phyloP scores from a whole-genome alignment of 37 sponge, comb jelly and placozoan species.

The Theonella swinhoei region DNA sequence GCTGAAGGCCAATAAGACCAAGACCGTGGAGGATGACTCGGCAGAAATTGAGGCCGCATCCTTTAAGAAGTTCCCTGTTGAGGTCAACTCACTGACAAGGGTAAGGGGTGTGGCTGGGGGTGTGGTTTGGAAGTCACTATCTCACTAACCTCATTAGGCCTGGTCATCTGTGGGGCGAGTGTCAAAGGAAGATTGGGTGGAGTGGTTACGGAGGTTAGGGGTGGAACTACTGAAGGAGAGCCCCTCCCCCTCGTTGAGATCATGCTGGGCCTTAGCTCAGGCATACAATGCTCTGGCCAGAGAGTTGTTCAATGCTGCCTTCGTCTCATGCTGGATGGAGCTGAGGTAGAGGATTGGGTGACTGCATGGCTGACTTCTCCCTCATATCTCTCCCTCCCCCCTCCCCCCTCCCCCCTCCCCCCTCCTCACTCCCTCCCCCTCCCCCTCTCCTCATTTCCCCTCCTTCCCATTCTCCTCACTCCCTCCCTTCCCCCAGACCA shows the following conservation, averaged over 20 bases:
- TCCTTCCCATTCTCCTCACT: neutral
- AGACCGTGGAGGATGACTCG: constrained; percentile 53
- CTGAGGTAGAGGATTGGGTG: constrained; percentile 35
- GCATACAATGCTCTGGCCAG: constrained; percentile 84
- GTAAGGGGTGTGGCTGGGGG: constrained; percentile 26
- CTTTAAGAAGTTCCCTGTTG: constrained; percentile 75
- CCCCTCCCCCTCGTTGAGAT: constrained; percentile 86
- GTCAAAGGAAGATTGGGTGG: constrained; percentile 92
- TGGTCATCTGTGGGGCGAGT: constrained; percentile 73
- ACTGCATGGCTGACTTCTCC: neutral
- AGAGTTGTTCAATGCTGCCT: constrained; percentile 96
- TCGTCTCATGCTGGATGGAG: constrained; percentile 98
- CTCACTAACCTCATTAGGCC: constrained; percentile 45
- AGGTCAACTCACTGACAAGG: constrained; percentile 54
- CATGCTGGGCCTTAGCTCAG: constrained; percentile 86
- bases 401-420: neutral
- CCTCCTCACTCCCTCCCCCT: neutral
- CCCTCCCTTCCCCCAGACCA: constrained; percentile 3
- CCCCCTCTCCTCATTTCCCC: neutral
- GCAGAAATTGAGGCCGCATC: constrained; percentile 72
- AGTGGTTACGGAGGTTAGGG: constrained; percentile 93
- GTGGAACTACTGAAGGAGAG: constrained; percentile 95
- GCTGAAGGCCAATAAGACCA: constrained; percentile 30
- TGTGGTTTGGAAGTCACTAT: neutral
- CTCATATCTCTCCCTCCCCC: neutral